Evolutionary conservation across 2,888 invertebrate species (phyloP).

Genomic region (Caenorhabditis sulstoni): DNA sequence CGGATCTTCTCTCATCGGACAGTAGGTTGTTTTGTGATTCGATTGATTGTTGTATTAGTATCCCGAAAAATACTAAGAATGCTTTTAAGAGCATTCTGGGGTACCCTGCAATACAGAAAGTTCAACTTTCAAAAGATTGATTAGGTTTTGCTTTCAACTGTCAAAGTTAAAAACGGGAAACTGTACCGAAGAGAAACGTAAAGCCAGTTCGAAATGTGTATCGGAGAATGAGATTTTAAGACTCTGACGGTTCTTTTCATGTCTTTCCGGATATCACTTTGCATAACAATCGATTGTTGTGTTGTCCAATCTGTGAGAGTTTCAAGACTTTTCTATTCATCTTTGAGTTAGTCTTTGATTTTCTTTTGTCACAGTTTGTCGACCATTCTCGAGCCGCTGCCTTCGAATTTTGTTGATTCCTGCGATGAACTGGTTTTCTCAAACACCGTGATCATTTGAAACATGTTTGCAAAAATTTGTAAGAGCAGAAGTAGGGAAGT

Average conservation of each 20-base stretch:
- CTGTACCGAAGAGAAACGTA: neutral
- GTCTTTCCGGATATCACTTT: neutral
- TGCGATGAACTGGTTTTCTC: too few species aligned
- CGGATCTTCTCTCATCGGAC: neutral
- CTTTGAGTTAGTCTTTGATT: neutral
- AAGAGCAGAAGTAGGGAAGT: too few species aligned
- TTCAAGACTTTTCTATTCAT: neutral
- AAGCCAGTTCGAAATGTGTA: neutral
- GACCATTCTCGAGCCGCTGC: too few species aligned
- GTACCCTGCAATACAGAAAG: constrained; percentile 4
- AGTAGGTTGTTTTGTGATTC: neutral
- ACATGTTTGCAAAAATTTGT: too few species aligned
- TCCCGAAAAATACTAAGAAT: neutral
- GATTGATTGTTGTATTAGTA: neutral
- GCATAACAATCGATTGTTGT: neutral
- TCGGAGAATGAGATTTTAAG: neutral
- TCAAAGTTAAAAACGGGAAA: too few species aligned
- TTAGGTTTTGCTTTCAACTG: too few species aligned
- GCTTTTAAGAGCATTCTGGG: constrained; percentile 10
- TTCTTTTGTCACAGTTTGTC: constrained; percentile 7
- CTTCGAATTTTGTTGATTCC: too few species aligned
- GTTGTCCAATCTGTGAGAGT: constrained; percentile 1
- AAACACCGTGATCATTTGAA: too few species aligned
- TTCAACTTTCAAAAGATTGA: neutral
- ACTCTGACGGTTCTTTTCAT: neutral